Conservation (phyloP, 2,888 invertebrate species). For the Strigamia transsilvanica region DNA sequence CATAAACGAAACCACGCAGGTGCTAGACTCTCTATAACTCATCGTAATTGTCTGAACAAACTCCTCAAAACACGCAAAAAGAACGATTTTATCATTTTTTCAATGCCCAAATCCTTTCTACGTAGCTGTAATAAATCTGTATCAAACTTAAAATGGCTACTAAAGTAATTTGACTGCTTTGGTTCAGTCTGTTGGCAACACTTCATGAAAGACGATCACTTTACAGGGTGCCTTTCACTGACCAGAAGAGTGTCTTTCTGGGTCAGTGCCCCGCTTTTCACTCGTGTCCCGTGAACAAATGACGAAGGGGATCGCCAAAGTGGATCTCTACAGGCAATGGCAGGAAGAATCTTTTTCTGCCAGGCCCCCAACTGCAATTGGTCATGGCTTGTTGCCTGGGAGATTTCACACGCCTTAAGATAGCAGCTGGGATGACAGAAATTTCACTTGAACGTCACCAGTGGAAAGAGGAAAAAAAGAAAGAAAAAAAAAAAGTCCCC, state of each 20-base stretch:
- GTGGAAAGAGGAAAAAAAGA: not conserved
- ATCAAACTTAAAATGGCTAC: not conserved
- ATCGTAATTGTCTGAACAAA: too few species aligned
- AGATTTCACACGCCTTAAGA: slow-evolving; percentile 20
- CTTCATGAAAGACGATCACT: slow-evolving; percentile 20
- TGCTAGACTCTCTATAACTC: too few species aligned
- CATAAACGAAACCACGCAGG: not conserved
- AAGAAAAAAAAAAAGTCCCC: not conserved
- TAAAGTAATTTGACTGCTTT: not conserved
- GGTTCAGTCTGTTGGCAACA: slow-evolving; percentile 12
- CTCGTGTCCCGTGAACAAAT: slow-evolving; percentile 10
- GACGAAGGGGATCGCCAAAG: slow-evolving; percentile 10
- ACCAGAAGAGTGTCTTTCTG: slow-evolving; percentile 14
- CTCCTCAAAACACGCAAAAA: too few species aligned
- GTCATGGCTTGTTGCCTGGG: slow-evolving; percentile 13
- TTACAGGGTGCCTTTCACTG: slow-evolving; percentile 8
- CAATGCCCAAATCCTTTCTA: too few species aligned
- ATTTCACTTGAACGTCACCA: slow-evolving; percentile 8
- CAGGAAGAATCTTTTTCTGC: slow-evolving; percentile 7
- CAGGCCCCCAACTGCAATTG: slow-evolving; percentile 20
- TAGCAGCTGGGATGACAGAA: slow-evolving; percentile 20
- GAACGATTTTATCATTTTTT: too few species aligned
- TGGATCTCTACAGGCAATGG: not conserved
- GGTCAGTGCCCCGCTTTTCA: slow-evolving; percentile 9
- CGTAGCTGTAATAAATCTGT: not conserved